Evolutionary conservation across 2,113 vertebrate genomes (phyloP).

Genomic region (Montifringilla adamsi): DNA sequence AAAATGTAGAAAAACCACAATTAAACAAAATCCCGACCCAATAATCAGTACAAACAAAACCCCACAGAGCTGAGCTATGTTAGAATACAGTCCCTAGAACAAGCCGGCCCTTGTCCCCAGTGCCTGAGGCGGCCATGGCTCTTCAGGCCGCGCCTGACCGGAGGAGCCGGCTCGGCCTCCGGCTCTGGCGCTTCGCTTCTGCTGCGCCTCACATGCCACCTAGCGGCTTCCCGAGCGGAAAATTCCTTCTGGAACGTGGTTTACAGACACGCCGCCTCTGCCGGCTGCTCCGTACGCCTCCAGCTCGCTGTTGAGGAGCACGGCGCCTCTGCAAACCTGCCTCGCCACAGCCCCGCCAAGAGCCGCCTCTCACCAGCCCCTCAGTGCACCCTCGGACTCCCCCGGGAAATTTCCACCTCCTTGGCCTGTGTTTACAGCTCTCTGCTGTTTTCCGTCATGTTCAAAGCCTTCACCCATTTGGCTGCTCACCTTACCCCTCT

Average conservation of each 20-base stretch:
- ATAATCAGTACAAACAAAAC: background rate
- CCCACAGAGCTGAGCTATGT: background rate
- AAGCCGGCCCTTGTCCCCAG: rapidly evolving
- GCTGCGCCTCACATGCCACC: slow-evolving; percentile 69
- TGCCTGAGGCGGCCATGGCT: rapidly evolving
- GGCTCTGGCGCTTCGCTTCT: background rate
- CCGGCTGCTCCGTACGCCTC: rapidly evolving
- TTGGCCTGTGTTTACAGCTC: background rate
- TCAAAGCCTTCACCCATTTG: background rate
- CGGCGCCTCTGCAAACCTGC: rapidly evolving
- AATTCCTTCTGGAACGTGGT: background rate
- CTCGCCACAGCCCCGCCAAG: rapidly evolving
- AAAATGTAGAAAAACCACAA: background rate
- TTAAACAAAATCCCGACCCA: background rate
- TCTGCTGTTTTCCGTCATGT: background rate
- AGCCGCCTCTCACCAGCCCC: background rate
- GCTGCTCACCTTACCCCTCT: background rate
- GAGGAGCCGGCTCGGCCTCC: background rate
- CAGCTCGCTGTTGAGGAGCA: rapidly evolving
- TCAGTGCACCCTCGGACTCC: background rate
- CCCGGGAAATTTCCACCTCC: background rate
- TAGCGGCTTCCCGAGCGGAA: slow-evolving; percentile 56
- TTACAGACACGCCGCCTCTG: rapidly evolving
- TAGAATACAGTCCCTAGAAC: rapidly evolving
- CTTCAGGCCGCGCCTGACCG: background rate